phyloP scores from a whole-genome alignment of 1,140 invertebrate species.

The Latrodectus geometricus region DNA sequence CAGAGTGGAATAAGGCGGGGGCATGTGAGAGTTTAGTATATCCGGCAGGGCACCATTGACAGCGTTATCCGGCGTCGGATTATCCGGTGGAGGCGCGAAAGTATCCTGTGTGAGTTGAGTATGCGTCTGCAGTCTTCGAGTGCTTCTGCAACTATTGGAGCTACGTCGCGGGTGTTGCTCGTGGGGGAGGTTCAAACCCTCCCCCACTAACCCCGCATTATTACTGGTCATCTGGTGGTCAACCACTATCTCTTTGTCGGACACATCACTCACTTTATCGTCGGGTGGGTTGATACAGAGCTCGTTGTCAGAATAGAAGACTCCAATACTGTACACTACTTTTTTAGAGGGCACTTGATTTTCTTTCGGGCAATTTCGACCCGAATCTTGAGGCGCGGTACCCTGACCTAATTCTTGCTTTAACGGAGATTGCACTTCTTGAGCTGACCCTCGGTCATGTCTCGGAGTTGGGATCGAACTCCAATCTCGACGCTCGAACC shows the following conservation, averaged over 20 bases:
- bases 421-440: neutral
- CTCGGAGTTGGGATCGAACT: neutral
- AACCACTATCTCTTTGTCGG: conserved; percentile 1
- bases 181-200: conserved; percentile 24
- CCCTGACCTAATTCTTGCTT: conserved; percentile 27
- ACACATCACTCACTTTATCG: neutral
- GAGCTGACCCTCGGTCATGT: neutral
- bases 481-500: conserved; percentile 44
- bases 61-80: conserved; percentile 3
- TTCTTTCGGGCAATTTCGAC: neutral
- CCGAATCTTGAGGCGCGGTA: neutral
- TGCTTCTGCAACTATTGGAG: conserved; percentile 29
- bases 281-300: conserved; percentile 9
- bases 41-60: conserved; percentile 68
- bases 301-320: conserved; percentile 55
- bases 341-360: neutral
- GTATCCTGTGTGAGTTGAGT: conserved; percentile 37
- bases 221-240: conserved; percentile 12
- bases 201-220: conserved; percentile 13
- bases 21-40: conserved; percentile 72
- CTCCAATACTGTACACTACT: conserved; percentile 42
- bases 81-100: conserved; percentile 8
- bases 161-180: conserved; percentile 1
- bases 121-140: neutral
- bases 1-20: conserved; percentile 70